Conservation (phyloP, 1,140 invertebrate species). For the Lethrus apterus region DNA sequence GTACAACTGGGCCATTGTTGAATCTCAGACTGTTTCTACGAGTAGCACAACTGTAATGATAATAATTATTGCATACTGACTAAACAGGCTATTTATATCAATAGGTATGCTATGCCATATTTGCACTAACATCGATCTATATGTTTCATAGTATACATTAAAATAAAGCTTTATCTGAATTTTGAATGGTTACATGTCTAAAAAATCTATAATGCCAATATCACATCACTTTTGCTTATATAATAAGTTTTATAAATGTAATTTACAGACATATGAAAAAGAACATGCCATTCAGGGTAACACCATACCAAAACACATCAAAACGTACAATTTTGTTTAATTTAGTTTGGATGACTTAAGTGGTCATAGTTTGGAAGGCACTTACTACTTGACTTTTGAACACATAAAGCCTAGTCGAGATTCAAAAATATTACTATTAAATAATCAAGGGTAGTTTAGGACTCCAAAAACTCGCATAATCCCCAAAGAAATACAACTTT, state of each 20-base stretch:
- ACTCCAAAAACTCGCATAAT: constrained; percentile 15
- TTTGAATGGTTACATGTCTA: constrained; percentile 31
- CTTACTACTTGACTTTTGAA: constrained; percentile 43
- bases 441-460: constrained; percentile 7
- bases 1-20: constrained; percentile 30
- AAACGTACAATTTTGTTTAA: constrained; percentile 34
- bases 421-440: constrained; percentile 22
- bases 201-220: constrained; percentile 33
- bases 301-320: constrained; percentile 35
- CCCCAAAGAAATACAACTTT: constrained; percentile 14
- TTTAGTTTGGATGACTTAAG: constrained; percentile 37
- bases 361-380: constrained; percentile 42
- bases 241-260: constrained; percentile 32
- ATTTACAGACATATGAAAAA: constrained; percentile 41
- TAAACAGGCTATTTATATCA: constrained; percentile 38
- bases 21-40: constrained; percentile 34
- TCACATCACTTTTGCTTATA: constrained; percentile 34
- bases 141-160: constrained; percentile 38
- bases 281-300: constrained; percentile 40
- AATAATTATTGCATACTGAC: constrained; percentile 38
- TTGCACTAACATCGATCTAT: constrained; percentile 41
- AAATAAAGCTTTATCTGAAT: constrained; percentile 41
- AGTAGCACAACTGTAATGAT: constrained; percentile 40
- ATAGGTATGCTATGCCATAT: constrained; percentile 39
- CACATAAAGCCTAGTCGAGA: constrained; percentile 41